phyloP scores from a whole-genome alignment of 2,797 vertebrate genomes.

The Semotilus atromaculatus region DNA sequence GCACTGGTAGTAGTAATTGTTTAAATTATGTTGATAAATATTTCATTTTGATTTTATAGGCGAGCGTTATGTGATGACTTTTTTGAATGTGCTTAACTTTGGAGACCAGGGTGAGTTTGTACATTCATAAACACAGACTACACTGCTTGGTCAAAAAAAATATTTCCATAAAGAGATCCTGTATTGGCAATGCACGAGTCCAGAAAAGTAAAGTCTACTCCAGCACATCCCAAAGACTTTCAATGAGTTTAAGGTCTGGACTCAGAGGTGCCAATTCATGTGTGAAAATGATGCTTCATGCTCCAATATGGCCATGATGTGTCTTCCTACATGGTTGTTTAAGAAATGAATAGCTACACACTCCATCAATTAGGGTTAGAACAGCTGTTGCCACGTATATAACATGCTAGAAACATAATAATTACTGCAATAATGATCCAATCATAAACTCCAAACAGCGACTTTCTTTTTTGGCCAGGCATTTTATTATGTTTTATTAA shows the following conservation, averaged over 20 bases:
- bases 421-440: background rate
- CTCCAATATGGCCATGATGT: background rate
- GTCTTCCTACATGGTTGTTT: too few relatives aligned
- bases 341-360: too few relatives aligned
- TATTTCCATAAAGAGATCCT: background rate
- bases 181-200: background rate
- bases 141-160: background rate
- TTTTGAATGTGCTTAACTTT: conserved; percentile 95
- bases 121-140: background rate
- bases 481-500: background rate
- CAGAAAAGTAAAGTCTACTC: background rate
- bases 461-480: background rate
- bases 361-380: too few relatives aligned
- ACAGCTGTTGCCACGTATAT: background rate
- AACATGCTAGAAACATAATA: background rate
- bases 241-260: background rate
- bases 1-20: background rate
- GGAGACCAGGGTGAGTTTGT: conserved; percentile 90
- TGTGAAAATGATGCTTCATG: background rate
- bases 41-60: conserved; percentile 71
- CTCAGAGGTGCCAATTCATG: background rate
- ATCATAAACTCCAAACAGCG: background rate
- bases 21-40: background rate
- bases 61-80: conserved; percentile 97
- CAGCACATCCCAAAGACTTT: background rate